These are phyloP conservation scores for Rachycentron canadum DNA, from an alignment of 2,797 vertebrate species.

Conservation along the genomic window DNA sequence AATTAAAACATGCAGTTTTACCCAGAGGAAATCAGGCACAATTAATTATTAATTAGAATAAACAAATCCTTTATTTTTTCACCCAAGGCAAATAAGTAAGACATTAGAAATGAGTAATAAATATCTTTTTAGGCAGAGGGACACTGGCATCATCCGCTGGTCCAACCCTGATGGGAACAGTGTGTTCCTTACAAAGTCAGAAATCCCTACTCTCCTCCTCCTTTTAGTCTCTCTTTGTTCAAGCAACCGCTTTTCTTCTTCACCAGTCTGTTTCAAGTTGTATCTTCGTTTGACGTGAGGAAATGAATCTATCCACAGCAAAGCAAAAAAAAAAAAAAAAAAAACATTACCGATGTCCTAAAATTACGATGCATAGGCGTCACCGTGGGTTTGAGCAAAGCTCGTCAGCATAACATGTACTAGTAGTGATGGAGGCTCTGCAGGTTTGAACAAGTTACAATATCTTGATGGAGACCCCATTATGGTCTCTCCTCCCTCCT, in stretches of 20 bases:
- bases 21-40: too few species aligned
- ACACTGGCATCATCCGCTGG: not conserved
- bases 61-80: too few species aligned
- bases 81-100: too few species aligned
- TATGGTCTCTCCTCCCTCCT: slow-evolving; percentile 10
- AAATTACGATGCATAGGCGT: not conserved
- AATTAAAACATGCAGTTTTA: too few species aligned
- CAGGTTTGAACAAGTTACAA: slow-evolving; percentile 6
- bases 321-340: not conserved
- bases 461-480: slow-evolving; percentile 12
- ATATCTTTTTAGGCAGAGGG: too few species aligned
- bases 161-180: slow-evolving; percentile 47
- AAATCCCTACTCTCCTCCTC: slow-evolving; percentile 18
- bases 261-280: not conserved
- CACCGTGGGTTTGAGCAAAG: not conserved
- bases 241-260: not conserved
- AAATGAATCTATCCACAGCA: not conserved
- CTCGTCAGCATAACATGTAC: not conserved
- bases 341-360: not conserved
- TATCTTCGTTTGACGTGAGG: not conserved
- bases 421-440: slow-evolving; percentile 11
- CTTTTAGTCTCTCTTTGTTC: not conserved
- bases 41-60: too few species aligned
- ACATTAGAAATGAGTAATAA: too few species aligned
- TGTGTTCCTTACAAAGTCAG: slow-evolving; percentile 55